Conservation (phyloP, 2,113 vertebrate species). For the Sceloporus undulatus region DNA sequence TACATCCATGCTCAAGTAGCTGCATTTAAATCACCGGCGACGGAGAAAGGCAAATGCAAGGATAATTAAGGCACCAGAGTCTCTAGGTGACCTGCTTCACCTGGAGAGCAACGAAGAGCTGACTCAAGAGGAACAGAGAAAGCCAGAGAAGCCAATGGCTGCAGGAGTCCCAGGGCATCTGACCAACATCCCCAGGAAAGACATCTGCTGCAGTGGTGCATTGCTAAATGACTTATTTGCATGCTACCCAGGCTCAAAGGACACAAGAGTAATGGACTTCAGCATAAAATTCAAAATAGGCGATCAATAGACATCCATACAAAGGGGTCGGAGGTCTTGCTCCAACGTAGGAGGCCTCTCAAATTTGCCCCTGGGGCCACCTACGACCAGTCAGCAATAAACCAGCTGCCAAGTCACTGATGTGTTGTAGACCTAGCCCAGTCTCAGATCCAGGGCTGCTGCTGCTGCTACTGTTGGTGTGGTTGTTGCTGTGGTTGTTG, state of each 20-base stretch:
- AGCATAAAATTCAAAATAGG: neutral
- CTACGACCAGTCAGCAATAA: neutral
- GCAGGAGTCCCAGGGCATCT: neutral
- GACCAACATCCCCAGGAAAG: too few relatives aligned
- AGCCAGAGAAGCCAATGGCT: neutral
- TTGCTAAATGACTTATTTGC: neutral
- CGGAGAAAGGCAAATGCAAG: neutral
- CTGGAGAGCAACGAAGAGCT: slow-evolving; percentile 12
- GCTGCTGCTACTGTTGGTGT: too few relatives aligned
- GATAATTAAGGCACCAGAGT: slow-evolving; percentile 16
- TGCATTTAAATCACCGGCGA: neutral
- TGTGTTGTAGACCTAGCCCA: too few relatives aligned
- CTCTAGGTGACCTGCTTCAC: neutral
- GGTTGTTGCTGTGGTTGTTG: too few relatives aligned
- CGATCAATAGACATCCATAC: too few relatives aligned
- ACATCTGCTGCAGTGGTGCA: neutral
- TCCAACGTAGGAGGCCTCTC: neutral
- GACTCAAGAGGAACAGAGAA: neutral
- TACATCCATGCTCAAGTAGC: neutral
- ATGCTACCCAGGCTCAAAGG: neutral
- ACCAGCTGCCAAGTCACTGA: too few relatives aligned
- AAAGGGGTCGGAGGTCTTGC: neutral
- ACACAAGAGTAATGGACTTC: neutral
- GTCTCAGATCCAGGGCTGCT: too few relatives aligned
- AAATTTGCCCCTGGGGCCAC: neutral